Percentiles rank a stretch among this genome's conserved stretches.
Conservation (phyloP, 1,140 invertebrate genomes). For the Scylla paramamosain region DNA sequence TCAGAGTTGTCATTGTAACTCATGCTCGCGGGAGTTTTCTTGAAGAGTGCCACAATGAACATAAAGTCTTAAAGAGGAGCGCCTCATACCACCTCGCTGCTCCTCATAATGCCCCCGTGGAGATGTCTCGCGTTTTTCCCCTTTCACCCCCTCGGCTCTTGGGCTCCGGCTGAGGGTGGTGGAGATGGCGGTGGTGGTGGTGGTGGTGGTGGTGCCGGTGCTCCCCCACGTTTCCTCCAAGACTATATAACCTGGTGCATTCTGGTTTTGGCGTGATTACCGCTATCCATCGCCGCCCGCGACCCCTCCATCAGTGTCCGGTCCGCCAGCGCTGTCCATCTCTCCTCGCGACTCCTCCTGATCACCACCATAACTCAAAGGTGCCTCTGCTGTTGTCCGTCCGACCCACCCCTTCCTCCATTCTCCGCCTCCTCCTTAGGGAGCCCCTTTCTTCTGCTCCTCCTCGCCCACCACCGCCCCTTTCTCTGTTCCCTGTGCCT, state of each 20-base stretch:
- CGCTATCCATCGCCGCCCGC: constrained; percentile 74
- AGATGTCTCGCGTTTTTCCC: constrained; percentile 39
- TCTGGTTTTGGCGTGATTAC: constrained; percentile 76
- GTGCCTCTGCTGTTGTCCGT: constrained; percentile 72
- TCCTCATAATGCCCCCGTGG: constrained; percentile 29
- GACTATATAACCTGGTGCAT: constrained; percentile 72
- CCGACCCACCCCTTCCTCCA: constrained; percentile 31
- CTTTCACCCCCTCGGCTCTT: neutral
- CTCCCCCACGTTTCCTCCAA: constrained; percentile 62
- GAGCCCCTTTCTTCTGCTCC: neutral
- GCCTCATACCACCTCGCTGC: constrained; percentile 30
- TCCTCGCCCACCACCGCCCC: neutral
- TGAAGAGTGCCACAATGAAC: constrained; percentile 67
- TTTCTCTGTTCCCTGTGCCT: neutral
- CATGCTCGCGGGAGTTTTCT: constrained; percentile 60
- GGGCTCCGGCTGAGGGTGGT: neutral
- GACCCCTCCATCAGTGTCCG: constrained; percentile 75
- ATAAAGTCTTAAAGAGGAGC: constrained; percentile 64
- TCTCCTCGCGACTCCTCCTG: constrained; percentile 75
- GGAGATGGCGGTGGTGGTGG: too few relatives aligned
- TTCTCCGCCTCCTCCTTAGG: neutral
- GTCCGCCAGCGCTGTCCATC: constrained; percentile 75
- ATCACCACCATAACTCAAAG: constrained; percentile 76
- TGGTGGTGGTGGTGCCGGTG: neutral
- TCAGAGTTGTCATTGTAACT: constrained; percentile 63